Percentiles rank a stretch among this genome's conserved stretches.
Evolutionary conservation across 2,888 invertebrate genomes (phyloP).

Genomic region (Chalcosyrphus nemorum): DNA sequence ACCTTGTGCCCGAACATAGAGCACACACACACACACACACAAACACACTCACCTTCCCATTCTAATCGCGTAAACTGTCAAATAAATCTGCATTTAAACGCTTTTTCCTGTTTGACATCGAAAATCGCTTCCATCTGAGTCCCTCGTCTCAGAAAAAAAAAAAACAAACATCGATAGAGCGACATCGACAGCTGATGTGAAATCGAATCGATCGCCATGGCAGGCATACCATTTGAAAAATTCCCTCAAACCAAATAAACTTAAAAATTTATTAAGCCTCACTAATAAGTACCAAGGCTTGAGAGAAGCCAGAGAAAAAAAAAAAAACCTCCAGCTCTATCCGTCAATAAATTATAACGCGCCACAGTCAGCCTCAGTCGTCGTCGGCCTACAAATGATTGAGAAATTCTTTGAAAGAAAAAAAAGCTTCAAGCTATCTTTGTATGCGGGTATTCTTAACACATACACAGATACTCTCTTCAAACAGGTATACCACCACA

Average conservation of each 20-base stretch:
- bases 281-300: conserved; percentile 57
- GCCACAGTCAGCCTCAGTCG: conserved; percentile 1
- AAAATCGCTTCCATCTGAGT: conserved; percentile 23
- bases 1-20: conserved; percentile 12
- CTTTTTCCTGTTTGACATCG: conserved; percentile 50
- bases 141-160: too few relatives aligned
- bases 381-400: conserved; percentile 26
- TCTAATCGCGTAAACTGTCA: conserved; percentile 52
- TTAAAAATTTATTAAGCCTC: conserved; percentile 68
- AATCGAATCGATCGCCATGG: conserved; percentile 28
- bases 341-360: conserved; percentile 65
- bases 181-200: conserved; percentile 33
- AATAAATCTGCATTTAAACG: conserved; percentile 62
- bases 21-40: not conserved
- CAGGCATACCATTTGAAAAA: conserved; percentile 10
- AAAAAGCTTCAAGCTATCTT: not conserved
- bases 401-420: conserved; percentile 15
- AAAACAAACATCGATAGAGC: conserved; percentile 22
- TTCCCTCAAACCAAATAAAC: conserved; percentile 64
- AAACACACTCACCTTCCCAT: conserved; percentile 21
- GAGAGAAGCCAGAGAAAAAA: not conserved
- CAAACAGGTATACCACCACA: conserved; percentile 41
- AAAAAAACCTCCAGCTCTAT: not conserved
- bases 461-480: not conserved
- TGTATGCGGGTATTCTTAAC: conserved; percentile 38